phyloP scores from a whole-genome alignment of 2,113 vertebrate species.

The Uria lomvia region DNA sequence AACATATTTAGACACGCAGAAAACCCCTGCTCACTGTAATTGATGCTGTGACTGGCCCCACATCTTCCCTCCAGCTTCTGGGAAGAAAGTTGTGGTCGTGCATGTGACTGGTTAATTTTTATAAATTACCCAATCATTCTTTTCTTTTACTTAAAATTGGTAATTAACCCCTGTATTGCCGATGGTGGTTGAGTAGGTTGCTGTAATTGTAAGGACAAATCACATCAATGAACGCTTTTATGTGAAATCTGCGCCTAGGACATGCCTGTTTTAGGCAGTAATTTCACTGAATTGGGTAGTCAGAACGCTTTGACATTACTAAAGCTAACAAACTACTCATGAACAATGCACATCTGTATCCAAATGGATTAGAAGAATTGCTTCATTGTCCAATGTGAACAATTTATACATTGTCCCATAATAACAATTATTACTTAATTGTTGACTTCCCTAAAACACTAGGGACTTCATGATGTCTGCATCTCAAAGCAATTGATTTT shows the following conservation, averaged over 20 bases:
- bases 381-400: neutral
- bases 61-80: neutral
- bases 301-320: neutral
- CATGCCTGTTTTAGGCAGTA: neutral
- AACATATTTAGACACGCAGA: neutral
- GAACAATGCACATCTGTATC: neutral
- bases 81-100: neutral
- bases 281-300: neutral
- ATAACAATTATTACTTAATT: neutral
- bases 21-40: neutral
- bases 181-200: neutral
- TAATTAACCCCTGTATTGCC: neutral
- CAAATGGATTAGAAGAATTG: neutral
- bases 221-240: neutral
- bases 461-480: neutral
- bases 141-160: neutral
- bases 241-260: neutral
- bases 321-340: neutral
- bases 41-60: neutral
- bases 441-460: neutral
- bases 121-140: neutral
- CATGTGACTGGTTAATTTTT: neutral
- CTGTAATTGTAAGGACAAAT: neutral
- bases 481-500: neutral
- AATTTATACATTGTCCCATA: neutral